Base-by-base conservation (phyloP, 2,797 vertebrate genomes). In the Takifugu ocellatus region DNA sequence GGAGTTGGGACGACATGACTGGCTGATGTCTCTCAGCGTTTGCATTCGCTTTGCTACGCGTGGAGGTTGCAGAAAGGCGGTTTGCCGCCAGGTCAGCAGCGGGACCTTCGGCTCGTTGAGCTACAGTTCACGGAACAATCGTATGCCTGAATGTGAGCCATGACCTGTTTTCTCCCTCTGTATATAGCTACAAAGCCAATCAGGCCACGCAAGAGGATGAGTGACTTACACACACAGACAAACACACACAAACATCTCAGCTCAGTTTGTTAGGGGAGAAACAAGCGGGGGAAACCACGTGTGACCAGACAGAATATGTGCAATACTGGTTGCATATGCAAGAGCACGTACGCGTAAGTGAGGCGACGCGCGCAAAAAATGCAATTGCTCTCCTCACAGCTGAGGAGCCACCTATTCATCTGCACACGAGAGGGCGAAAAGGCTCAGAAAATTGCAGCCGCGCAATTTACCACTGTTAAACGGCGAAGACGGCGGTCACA, bases 371-470 rank as follows among this genome's bases (percentile, higher is more conserved):
- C 51, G 64, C 42, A 68, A 14, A 70, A 74, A 78, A 76, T 72
- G 69, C 79, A 78, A 80, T 87, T 45, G 70, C 78, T 85, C 83
- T 82, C 78, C 79, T 90, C 86, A 86, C 83, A 88, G 87, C 82
- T 86, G 87, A 90, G 82, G 86, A 84, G 83, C 79, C 87, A 89
- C 87, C 84, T 86, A 86, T 89, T 90, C 89, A 90, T 87, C 87
- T 90, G 87, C 79, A 84, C 81, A 85, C 84, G 87, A 89, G 81
- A 87, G 84, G 87, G 87, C 79, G 88, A 39, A 12, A 87, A 88
- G 86, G 77, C 84, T 84, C 83, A 87, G 84, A 84, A 88, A 88
- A 87, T 85, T 82, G 82, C 76, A 71, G 79, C 68, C 74, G 67
- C 14, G 66, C 82, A 86, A 87, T 88, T 89, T 85, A 78, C 78